A percentile compares a stretch with the other conserved stretches of the same genome.
Conservation (phyloP, 2,888 invertebrate species). For the Emesis russula region DNA sequence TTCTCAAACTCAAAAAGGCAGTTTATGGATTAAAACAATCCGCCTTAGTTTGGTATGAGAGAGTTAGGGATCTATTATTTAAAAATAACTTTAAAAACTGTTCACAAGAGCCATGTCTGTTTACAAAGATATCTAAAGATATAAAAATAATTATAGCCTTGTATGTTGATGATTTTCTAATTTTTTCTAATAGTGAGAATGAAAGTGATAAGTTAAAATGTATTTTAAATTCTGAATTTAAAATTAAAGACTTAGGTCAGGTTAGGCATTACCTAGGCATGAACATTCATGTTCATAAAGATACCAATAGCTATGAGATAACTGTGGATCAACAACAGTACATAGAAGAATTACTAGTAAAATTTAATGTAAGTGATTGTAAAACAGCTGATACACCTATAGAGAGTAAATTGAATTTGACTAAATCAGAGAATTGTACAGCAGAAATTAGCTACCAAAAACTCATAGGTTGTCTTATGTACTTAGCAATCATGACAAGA, state of each 20-base stretch:
- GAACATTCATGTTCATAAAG: neutral
- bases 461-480: neutral
- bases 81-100: conserved; percentile 38
- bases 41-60: conserved; percentile 33
- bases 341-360: neutral
- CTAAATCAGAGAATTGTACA: neutral
- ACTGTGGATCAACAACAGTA: conserved; percentile 7
- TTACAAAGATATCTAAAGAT: neutral
- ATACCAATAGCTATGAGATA: neutral
- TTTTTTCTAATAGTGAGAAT: conserved; percentile 8
- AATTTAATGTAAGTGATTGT: neutral
- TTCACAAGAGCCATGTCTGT: neutral
- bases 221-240: conserved; percentile 22
- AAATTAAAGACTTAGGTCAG: conserved; percentile 14
- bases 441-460: neutral
- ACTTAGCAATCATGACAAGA: neutral
- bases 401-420: too few species aligned
- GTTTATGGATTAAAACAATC: conserved; percentile 44
- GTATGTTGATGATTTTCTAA: conserved; percentile 7
- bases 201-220: neutral
- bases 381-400: too few species aligned
- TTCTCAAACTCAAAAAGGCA: neutral
- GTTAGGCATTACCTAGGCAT: neutral
- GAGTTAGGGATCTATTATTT: conserved; percentile 20
- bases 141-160: neutral